These are phyloP conservation scores for Agonopterix subpropinquella DNA, from an alignment of 2,888 invertebrate genomes.

Conservation along the genomic window DNA sequence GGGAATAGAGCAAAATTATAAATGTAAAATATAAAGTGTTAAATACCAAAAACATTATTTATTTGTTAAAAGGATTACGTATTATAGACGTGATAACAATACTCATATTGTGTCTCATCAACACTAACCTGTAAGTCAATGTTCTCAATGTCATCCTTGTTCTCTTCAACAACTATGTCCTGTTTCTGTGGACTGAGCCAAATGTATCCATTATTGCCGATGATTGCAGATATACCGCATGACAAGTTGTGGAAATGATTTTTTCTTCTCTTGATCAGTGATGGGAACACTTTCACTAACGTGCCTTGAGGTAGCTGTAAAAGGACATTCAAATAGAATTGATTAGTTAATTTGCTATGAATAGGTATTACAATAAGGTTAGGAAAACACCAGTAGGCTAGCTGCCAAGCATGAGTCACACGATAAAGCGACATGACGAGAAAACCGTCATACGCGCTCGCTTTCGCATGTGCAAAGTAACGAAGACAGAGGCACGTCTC, in stretches of 20 bases:
- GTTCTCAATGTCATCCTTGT: slow-evolving; percentile 41
- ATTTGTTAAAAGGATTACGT: not conserved
- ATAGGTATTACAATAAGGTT: not conserved
- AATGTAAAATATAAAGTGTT: no score
- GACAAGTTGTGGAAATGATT: slow-evolving; percentile 96
- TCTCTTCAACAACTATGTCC: slow-evolving; percentile 68
- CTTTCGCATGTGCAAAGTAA: no score
- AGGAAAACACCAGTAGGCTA: no score
- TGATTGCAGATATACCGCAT: slow-evolving; percentile 92
- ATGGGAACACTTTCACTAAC: slow-evolving; percentile 92
- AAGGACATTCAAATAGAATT: not conserved
- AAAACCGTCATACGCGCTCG: no score
- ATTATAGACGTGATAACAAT: not conserved
- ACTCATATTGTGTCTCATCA: no score
- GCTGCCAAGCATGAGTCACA: no score
- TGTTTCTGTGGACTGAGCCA: slow-evolving; percentile 88
- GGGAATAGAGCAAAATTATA: no score
- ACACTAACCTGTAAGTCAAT: slow-evolving; percentile 38
- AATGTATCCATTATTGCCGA: slow-evolving; percentile 97
- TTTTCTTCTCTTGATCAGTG: slow-evolving; percentile 93
- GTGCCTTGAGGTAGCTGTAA: slow-evolving; percentile 89
- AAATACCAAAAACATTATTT: no score
- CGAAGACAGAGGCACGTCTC: no score
- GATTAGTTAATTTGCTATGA: not conserved
- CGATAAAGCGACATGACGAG: no score